These are phyloP conservation scores for Malthinus flaveolus DNA, from an alignment of 2,888 invertebrate genomes.

Conservation along the genomic window DNA sequence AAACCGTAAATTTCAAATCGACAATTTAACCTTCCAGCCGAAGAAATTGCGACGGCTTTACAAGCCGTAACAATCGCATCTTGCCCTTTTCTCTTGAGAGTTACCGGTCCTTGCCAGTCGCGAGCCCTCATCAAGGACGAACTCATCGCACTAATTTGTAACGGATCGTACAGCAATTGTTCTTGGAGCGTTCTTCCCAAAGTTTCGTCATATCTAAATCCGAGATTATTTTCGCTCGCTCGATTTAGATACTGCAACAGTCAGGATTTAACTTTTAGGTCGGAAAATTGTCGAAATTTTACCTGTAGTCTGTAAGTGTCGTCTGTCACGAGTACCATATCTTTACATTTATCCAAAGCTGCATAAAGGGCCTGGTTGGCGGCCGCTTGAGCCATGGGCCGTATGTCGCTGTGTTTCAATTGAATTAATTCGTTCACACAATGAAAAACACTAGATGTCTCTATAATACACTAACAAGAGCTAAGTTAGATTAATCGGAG, in stretches of 20 bases:
- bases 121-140: constrained; percentile 67
- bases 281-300: constrained; percentile 35
- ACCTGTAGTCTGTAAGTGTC: constrained; percentile 82
- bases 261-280: background rate
- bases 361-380: constrained; percentile 81
- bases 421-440: constrained; percentile 75
- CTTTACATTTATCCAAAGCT: constrained; percentile 84
- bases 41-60: constrained; percentile 76
- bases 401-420: constrained; percentile 76
- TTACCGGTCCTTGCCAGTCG: constrained; percentile 77
- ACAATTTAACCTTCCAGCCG: constrained; percentile 61
- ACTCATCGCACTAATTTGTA: constrained; percentile 62
- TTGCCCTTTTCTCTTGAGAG: constrained; percentile 74
- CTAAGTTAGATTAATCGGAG: constrained; percentile 17
- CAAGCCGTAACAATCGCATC: constrained; percentile 75
- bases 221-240: constrained; percentile 81
- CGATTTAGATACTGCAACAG: constrained; percentile 79
- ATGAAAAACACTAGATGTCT: constrained; percentile 64
- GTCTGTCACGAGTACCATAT: constrained; percentile 87
- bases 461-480: constrained; percentile 65
- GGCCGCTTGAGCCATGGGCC: constrained; percentile 75
- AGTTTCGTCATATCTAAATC: constrained; percentile 68
- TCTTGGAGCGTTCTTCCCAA: constrained; percentile 64
- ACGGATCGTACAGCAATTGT: constrained; percentile 52
- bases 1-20: background rate